A percentile compares a stretch with the other conserved stretches of the same genome.
Evolutionary conservation across 2,797 vertebrate species (phyloP).

Genomic region (Acanthurus leucopareius): DNA sequence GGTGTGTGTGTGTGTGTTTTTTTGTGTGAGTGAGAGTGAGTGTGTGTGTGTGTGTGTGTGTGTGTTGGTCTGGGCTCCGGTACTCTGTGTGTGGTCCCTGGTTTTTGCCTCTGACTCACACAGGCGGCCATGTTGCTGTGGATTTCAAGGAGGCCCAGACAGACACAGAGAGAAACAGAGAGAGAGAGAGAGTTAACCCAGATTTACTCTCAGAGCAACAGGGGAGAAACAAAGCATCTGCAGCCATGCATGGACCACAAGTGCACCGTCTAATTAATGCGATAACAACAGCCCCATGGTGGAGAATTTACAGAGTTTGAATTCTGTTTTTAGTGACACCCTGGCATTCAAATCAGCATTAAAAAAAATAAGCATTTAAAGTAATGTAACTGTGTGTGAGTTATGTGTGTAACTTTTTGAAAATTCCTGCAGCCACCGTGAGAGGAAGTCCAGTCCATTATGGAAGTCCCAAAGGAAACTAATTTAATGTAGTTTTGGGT

Average conservation of each 20-base stretch:
- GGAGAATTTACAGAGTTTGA: background rate
- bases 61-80: conserved; percentile 37
- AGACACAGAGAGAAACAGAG: background rate
- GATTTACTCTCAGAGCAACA: conserved; percentile 52
- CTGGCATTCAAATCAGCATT: background rate
- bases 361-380: background rate
- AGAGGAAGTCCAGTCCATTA: conserved; percentile 55
- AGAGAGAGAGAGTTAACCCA: conserved; percentile 41
- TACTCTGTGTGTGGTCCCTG: conserved; percentile 85
- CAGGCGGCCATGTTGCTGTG: conserved; percentile 76
- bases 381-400: background rate
- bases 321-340: background rate
- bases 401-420: background rate
- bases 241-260: conserved; percentile 58
- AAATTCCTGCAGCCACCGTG: conserved; percentile 32
- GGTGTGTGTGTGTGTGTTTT: conserved; percentile 2
- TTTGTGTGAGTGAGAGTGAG: conserved; percentile 31
- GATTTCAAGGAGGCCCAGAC: conserved; percentile 77
- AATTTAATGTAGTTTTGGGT: conserved; percentile 44
- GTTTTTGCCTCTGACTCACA: conserved; percentile 75
- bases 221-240: conserved; percentile 60
- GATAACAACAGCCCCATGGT: conserved; percentile 25
- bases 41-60: conserved; percentile 55
- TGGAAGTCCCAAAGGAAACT: conserved; percentile 59
- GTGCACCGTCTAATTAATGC: conserved; percentile 58